Base-by-base conservation (phyloP, 2,888 invertebrate genomes). In the Eudasyphora cyanicolor region DNA sequence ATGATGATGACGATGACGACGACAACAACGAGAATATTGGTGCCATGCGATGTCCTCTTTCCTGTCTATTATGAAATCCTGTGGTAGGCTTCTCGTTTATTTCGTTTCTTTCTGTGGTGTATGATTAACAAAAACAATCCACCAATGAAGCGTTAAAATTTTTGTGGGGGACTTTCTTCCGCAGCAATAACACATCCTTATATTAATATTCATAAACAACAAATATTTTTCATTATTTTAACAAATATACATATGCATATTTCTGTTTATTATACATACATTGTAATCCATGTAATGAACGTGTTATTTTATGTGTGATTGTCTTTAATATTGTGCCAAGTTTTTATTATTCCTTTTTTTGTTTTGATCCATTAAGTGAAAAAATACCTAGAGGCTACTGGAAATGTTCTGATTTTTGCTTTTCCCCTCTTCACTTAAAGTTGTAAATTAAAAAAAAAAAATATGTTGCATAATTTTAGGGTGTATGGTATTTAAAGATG, bases 81-180 rank as follows among this genome's bases (percentile, higher is more conserved):
- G 81, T 78, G 76, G 81, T 81, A 84, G 80, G 83, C 81, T 71
- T 84, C 77, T 70, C 45, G 74, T 62, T 71, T 32, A 4, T n/a
- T 24, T 19, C 14, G 14, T 27, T 67, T 17, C 12, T 21, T 67
- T 21, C 8, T 35, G 35, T 64, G 21, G 24, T 35, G 17, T 24
- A 2, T 51, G 27, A 27, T 57, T 24, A 57, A 27, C 14, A 57
- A 57, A 5, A 57, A 19, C 42, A 38, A 71, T 80, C 62, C 71
- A 69, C 24, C 80, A 78, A 81, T 81, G 81, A 78, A 73, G 80
- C 83, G 83, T 84, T 51, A 78, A 74, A 71, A 51, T n/a, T n/a
- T n/a, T n/a, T n/a, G n/a, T n/a, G 14, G 51, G 32, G 38, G 38
- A 42, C 24, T 67, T 67, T 14, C 42, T 69, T 70, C 32, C 42